Conservation (phyloP, 2,888 invertebrate genomes). For the Cantharis rustica region DNA sequence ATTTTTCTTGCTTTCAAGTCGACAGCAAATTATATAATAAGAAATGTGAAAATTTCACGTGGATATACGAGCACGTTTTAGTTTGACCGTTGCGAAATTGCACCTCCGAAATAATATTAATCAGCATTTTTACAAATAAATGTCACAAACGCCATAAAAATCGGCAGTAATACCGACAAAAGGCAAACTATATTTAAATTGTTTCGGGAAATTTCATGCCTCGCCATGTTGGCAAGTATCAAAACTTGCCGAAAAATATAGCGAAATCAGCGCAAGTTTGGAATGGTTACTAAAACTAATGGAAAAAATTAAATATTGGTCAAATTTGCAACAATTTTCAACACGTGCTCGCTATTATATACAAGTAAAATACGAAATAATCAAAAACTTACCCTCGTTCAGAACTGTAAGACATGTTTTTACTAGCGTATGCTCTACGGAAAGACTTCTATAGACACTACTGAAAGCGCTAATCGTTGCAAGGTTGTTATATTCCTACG, state of each 20-base stretch:
- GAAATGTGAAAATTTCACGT: slow-evolving; percentile 42
- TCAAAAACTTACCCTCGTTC: slow-evolving; percentile 76
- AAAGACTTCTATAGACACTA: slow-evolving; percentile 56
- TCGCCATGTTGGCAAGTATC: slow-evolving; percentile 66
- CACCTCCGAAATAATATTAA: background rate
- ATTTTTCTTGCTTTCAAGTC: background rate
- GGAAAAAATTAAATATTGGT: background rate
- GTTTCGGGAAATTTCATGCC: slow-evolving; percentile 38
- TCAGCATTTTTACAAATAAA: background rate
- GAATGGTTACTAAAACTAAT: background rate
- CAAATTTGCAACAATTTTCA: background rate
- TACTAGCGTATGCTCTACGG: slow-evolving; percentile 77
- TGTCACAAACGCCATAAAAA: background rate
- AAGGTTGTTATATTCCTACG: slow-evolving; percentile 57
- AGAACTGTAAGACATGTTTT: slow-evolving; percentile 82
- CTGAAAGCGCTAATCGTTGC: slow-evolving; percentile 42
- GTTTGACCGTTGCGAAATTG: background rate
- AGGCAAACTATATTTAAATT: slow-evolving; percentile 24
- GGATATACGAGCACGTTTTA: slow-evolving; percentile 26
- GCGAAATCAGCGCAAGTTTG: background rate
- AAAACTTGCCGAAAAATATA: slow-evolving; percentile 47
- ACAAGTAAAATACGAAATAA: slow-evolving; percentile 47
- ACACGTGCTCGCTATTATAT: slow-evolving; percentile 36
- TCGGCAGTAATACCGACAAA: background rate
- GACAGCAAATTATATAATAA: slow-evolving; percentile 38